Base-by-base conservation (phyloP, 2,888 invertebrate species). In the Incurvaria masculella region DNA sequence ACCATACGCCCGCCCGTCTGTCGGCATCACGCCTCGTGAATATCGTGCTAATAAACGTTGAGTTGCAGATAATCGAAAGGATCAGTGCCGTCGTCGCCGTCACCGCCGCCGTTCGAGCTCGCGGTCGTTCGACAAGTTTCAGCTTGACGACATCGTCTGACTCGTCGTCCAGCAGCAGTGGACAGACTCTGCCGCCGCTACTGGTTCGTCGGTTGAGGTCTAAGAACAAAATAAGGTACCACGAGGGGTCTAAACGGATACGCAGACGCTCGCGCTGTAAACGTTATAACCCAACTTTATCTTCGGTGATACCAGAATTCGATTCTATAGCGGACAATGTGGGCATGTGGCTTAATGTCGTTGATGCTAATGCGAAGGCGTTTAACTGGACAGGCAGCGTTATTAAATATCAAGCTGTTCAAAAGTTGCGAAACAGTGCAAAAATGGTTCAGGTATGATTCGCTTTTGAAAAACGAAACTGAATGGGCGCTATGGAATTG, bases 361-460 rank as follows among this genome's bases (percentile, higher is more conserved):
- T 57, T 2, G 57, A 59, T n/a, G 57, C 57, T 2, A 56, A 59
- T 45, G 52, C 56, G 2, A 48, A 49, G 2, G 52, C 57, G 17
- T 57, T 59, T 46, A 49, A 52, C 6, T 59, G 57, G 57, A 52
- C 56, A 8, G 56, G 57, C 49, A 45, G 44, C 21, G 50, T 58
- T 44, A 51, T 49, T 8, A 53, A 54, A 39, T 56, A 51, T 44
- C 56, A 57, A 46, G 56, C 53, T 1, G 48, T 57, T 6, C 57
- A 57, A 52, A 59, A 59, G 44, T 53, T 57, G 26, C 49, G 53
- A 5, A 55, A 53, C 46, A 54, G 56, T 1, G 55, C 57, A 4
- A 57, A 58, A 53, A 57, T n/a, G n/a, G n/a, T n/a, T 56, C 1
- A 58, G 59, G 57, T 52, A 47, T 6, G 53, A 57, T 47, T 56